Evolutionary conservation across 2,113 vertebrate species (phyloP), one percentile per base, ranked within the genome.

Genomic region (Himantopus leucocephalus): DNA sequence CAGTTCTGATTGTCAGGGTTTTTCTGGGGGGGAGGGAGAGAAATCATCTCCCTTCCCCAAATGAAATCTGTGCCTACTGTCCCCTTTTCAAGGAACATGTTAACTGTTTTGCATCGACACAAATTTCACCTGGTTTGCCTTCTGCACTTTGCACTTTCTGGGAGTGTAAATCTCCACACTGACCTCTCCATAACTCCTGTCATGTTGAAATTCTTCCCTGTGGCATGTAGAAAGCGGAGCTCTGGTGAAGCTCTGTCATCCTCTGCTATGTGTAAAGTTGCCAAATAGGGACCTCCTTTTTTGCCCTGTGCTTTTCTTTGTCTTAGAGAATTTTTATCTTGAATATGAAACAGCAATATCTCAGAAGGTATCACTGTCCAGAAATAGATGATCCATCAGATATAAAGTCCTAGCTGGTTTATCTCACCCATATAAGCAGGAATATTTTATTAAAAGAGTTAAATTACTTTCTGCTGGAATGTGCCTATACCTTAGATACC

Each of bases 51-150:
- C 66, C 21, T 77, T 73, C n/a, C 21, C 66, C 75, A 56, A 9
- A 43, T 20, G 20, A 53, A 23, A 18, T 18, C 32, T 50, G 8
- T 30, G 15, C 53, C 43, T 29, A 5, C 43, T 39, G 20, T 6
- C 14, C 43, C 10, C 24, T 60, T 85, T 30, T 56, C 35, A 37
- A 39, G 67, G 45, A 56, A 26, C 37, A 74, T 29, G 30, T 19
- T 23, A 55, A 34, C 17, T 39, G 35, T 1, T 64, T 55, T 66
- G 14, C 34, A 66, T 14, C 0, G 0, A 12, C 22, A 24, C 6
- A 5, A 10, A 37, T 63, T 55, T 73, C 53, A 47, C 76, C 64
- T 21, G 27, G 8, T 72, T 91, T 90, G 30, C 63, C 47, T 92
- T 62, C 16, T 8, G 18, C 39, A 70, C 27, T 58, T 60, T 45